Base-by-base conservation (phyloP, 2,888 invertebrate genomes). In the Psylliodes chrysocephalus region DNA sequence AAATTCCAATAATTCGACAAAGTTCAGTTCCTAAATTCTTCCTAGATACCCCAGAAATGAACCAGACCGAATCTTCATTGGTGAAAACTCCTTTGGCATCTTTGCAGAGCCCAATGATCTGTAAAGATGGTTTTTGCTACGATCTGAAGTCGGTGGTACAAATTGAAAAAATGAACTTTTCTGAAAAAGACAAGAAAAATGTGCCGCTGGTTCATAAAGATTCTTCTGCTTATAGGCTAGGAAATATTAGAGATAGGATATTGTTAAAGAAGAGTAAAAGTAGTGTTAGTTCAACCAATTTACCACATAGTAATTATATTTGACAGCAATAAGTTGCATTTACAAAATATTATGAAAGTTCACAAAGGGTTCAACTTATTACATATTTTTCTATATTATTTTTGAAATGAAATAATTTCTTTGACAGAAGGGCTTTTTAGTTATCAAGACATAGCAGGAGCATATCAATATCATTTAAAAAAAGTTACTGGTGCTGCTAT, bases 11-110 rank as follows among this genome's bases (percentile, higher is more conserved):
- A 6, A 82, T 82, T 35, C 74, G 81, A 17, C 83, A 83, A 65
- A 76, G 75, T 53, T 82, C 82, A 6, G 79, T 82, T 75, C 83
- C 83, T 0, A 82, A 82, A 72, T 83, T 83, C 63, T 83, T 79
- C 64, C 57, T 82, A 38, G 82, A 82, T 38, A 81, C 82, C 2
- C 82, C 83, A 0, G 81, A 81, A 52, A 73, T 70, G 10, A 78
- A 78, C 52, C 79, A 81, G 65, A 67, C 69, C 7, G 77, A 78
- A 49, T 76, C 79, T 0, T 64, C 76, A 7, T 66, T 80, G 3
- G 64, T 77, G n/a, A 69, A 71, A 52, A 67, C 72, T 22, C 73
- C 78, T 0, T 75, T 78, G 54, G 66, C 74, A 2, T 73, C 78
- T 17, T 67, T 83, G 15, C 75, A 76, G 40, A 82, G 81, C 65